Evolutionary conservation across 2,113 vertebrate genomes (phyloP).

Genomic region (Caranx melampygus): DNA sequence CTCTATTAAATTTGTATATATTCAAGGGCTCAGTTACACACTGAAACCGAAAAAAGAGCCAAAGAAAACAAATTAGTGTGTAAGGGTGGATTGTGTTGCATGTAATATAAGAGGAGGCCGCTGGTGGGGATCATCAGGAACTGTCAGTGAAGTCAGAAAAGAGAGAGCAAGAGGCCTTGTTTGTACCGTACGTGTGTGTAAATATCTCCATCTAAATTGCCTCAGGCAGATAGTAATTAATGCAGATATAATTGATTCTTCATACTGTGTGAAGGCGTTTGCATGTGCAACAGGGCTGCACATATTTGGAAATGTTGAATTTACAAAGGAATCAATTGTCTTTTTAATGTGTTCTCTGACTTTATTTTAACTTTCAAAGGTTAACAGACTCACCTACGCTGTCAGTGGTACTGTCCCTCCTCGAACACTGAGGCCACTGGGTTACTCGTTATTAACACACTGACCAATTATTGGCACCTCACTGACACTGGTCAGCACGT

Average conservation of each 20-base stretch:
- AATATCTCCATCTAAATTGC: constrained; percentile 31
- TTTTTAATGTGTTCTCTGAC: background rate
- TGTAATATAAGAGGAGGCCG: constrained; percentile 82
- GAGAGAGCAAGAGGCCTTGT: constrained; percentile 67
- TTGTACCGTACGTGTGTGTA: constrained; percentile 48
- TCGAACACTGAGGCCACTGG: constrained; percentile 42
- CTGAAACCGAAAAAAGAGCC: constrained; percentile 74
- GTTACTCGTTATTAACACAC: constrained; percentile 78
- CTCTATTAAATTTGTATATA: constrained; percentile 86
- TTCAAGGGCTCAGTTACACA: constrained; percentile 83
- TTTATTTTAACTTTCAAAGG: constrained; percentile 9
- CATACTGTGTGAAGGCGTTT: background rate
- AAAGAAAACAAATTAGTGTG: constrained; percentile 86
- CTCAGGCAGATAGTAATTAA: constrained; percentile 32
- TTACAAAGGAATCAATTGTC: background rate
- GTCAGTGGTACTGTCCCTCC: background rate
- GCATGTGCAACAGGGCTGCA: background rate
- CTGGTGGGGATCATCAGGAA: constrained; percentile 78
- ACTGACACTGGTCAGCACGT: constrained; percentile 70
- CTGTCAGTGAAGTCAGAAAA: constrained; percentile 77
- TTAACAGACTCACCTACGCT: constrained; percentile 5
- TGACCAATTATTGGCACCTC: constrained; percentile 77
- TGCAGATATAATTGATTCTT: constrained; percentile 38
- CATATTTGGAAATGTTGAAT: constrained; percentile 13
- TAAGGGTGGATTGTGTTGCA: constrained; percentile 85